Evolutionary conservation across 2,113 vertebrate species (phyloP).

Genomic region (Tachycineta bicolor): DNA sequence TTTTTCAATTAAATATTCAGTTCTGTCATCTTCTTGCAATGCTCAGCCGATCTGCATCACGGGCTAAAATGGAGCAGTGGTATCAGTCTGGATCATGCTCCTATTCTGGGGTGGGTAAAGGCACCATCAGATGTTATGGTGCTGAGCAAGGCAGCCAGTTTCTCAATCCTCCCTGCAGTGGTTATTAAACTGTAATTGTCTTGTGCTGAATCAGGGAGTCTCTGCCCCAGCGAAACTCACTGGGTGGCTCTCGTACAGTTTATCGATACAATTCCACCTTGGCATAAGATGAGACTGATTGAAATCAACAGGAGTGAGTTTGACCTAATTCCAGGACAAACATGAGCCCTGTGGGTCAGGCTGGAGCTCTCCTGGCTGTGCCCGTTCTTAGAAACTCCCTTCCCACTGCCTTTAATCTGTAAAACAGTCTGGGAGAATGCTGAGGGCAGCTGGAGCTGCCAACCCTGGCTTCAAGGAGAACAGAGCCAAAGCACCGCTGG

Average conservation of each 20-base stretch:
- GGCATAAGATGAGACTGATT: not conserved
- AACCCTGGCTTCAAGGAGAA: not conserved
- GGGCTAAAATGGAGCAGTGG: not conserved
- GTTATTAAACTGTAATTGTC: conserved; percentile 51
- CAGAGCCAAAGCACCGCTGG: not conserved
- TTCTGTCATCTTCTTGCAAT: not conserved
- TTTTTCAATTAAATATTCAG: not conserved
- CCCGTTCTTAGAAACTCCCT: conserved; percentile 32
- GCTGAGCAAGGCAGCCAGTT: conserved; percentile 45
- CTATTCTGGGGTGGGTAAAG: not conserved
- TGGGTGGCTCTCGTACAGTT: conserved; percentile 4
- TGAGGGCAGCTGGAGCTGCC: not conserved
- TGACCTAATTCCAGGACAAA: conserved; percentile 43
- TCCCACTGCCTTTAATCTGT: conserved; percentile 8
- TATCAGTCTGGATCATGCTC: not conserved
- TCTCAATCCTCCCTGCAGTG: conserved; percentile 39
- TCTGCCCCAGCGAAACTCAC: conserved; percentile 46
- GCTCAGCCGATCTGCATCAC: accelerated
- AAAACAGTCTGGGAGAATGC: not conserved
- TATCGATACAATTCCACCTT: conserved; percentile 20
- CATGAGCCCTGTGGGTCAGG: not conserved
- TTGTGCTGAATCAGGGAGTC: conserved; percentile 54
- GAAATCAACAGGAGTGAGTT: not conserved
- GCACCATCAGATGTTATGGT: not conserved
- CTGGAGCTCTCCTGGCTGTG: not conserved